These are phyloP conservation scores for Globicephala melas DNA, from an alignment of 2,113 vertebrate species.

Conservation along the genomic window DNA sequence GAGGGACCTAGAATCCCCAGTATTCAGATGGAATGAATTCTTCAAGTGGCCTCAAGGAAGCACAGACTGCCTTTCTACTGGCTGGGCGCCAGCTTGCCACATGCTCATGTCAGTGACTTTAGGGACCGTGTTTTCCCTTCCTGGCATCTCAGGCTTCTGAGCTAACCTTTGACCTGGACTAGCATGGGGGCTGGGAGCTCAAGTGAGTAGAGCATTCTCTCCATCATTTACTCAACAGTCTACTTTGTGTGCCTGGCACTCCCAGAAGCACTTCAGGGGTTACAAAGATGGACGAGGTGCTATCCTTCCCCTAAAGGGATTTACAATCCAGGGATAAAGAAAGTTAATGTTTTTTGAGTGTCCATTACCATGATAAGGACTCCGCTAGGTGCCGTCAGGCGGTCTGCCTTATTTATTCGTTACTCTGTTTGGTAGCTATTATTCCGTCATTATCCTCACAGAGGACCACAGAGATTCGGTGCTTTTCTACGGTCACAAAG, in stretches of 20 bases:
- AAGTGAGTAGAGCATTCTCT: rapidly evolving
- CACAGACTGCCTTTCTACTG: background rate
- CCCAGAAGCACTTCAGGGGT: background rate
- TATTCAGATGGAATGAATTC: background rate
- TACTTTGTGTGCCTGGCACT: background rate
- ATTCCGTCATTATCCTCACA: background rate
- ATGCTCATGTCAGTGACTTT: background rate
- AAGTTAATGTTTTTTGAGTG: background rate
- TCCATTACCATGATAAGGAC: background rate
- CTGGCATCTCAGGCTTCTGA: background rate
- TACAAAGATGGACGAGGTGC: background rate
- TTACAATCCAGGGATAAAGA: background rate
- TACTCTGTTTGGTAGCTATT: background rate
- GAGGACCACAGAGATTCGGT: background rate
- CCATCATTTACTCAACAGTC: background rate
- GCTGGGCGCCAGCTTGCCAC: background rate
- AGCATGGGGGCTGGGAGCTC: background rate
- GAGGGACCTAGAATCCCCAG: background rate
- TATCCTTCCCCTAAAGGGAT: background rate
- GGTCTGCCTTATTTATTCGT: background rate
- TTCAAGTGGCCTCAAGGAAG: background rate
- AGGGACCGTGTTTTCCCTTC: background rate
- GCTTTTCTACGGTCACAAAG: background rate
- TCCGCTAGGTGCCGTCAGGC: background rate
- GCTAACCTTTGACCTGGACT: background rate